These are phyloP conservation scores for Ellobius talpinus DNA, from an alignment of 2,113 vertebrate species.

Conservation along the genomic window DNA sequence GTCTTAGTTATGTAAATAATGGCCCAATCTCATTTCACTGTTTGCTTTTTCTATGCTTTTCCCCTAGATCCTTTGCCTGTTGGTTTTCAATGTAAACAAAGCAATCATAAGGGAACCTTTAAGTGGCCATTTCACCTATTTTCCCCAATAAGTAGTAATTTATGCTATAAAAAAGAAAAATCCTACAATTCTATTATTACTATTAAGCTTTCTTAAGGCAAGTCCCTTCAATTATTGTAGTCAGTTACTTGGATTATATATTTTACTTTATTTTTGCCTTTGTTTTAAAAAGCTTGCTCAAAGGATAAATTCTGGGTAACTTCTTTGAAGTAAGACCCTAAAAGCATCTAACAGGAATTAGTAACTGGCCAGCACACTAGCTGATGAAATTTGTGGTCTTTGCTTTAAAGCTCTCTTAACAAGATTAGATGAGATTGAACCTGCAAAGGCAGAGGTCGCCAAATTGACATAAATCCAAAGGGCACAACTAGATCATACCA, in stretches of 20 bases:
- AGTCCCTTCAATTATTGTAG: constrained; percentile 50
- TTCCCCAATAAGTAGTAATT: neutral
- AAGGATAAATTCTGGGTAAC: constrained; percentile 63
- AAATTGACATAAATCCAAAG: constrained; percentile 79
- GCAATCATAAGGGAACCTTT: neutral
- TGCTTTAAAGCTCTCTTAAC: constrained; percentile 82
- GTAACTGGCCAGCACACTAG: constrained; percentile 59
- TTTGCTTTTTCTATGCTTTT: neutral
- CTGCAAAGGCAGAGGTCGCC: constrained; percentile 83
- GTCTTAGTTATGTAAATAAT: neutral
- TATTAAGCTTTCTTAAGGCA: constrained; percentile 27
- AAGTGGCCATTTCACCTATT: neutral
- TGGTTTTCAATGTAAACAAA: constrained; percentile 48
- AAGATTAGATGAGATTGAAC: constrained; percentile 81
- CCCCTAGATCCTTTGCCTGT: neutral
- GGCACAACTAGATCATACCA: constrained; percentile 82
- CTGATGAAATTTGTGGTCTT: constrained; percentile 80
- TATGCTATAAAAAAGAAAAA: neutral
- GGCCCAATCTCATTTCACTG: neutral
- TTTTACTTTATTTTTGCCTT: neutral
- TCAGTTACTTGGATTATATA: neutral
- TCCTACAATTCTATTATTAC: constrained; percentile 1
- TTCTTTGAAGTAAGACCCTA: constrained; percentile 70
- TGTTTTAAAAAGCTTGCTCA: constrained; percentile 65
- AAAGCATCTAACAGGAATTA: constrained; percentile 77